These are phyloP conservation scores for Flabesymbios commensalis DNA, from an alignment of 2,888 invertebrate species.

Conservation along the genomic window DNA sequence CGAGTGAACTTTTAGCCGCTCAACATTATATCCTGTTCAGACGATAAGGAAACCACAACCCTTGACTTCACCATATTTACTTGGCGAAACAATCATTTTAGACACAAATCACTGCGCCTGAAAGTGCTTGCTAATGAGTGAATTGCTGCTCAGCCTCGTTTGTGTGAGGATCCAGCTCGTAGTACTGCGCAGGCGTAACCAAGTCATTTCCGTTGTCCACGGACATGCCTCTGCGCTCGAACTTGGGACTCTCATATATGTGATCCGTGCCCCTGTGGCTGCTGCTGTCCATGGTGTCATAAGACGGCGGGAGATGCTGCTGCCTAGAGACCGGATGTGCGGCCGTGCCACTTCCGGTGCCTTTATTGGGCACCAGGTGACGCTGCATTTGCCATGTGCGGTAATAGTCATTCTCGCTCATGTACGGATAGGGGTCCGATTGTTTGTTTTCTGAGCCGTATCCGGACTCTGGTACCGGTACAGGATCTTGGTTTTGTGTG, in stretches of 20 bases:
- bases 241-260: conserved; percentile 38
- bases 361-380: neutral
- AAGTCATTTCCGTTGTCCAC: neutral
- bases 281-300: too few species aligned
- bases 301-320: too few species aligned
- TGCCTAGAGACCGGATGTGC: neutral
- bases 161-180: conserved; percentile 26
- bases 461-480: too few species aligned
- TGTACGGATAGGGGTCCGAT: neutral
- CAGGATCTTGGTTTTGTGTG: too few species aligned
- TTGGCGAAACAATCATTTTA: too few species aligned
- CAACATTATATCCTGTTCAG: too few species aligned
- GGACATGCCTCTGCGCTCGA: conserved; percentile 28
- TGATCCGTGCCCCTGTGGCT: conserved; percentile 21
- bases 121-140: too few species aligned
- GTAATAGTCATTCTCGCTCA: conserved; percentile 37
- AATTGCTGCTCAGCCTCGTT: too few species aligned
- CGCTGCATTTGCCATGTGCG: conserved; percentile 37
- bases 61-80: too few species aligned
- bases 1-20: too few species aligned
- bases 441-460: neutral
- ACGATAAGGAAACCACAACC: too few species aligned
- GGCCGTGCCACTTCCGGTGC: neutral
- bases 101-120: too few species aligned
- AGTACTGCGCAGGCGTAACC: conserved; percentile 12